Evolutionary conservation across 2,113 vertebrate species (phyloP), one percentile per base, ranked within the genome.

Genomic region (Microcebus ravelobensis): DNA sequence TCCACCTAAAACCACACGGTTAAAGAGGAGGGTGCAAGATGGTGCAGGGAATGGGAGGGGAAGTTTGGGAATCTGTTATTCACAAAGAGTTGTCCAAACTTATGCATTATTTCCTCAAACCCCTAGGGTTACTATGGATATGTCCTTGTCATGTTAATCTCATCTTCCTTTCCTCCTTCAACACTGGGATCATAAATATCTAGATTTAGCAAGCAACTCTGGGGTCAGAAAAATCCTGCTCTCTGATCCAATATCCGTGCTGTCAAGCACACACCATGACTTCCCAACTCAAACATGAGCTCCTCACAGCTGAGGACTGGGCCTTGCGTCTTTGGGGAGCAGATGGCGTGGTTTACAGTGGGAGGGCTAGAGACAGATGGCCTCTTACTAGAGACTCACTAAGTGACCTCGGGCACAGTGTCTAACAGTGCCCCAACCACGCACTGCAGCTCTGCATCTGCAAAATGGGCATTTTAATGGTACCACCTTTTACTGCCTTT

Each of bases 401-500:
- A 0, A 6, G 13, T 67, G 73, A 31, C 42, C 48, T n/a, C 59
- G 79, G 84, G 14, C 52, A 77, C 3, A 1, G 31, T 2, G 27
- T 13, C 11, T 42, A 61, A 48, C 0, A 8, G 68, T 1, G 10
- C 4, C 3, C 52, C 3, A 12, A 0, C 34, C 0, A 0, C 63
- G 36, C 10, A 15, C 48, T 83, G 50, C 29, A 23, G 71, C 5
- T n/a, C 71, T 39, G 29, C 42, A 45, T 55, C 89, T 77, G 31
- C 57, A 18, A 42, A 13, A 11, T 3, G 48, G 34, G 10, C 11
- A 12, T 36, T 34, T 8, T n/a, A 29, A 21, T 15, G 31, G 8
- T 4, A 2, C 31, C 12, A 25, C 45, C 9, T 34, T 48, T 76
- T 39, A 42, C 23, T 13, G 3, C 59, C 20, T 6, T 36, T 55